These are phyloP conservation scores for Silurus asotus DNA, from an alignment of 2,113 vertebrate genomes.

Conservation along the genomic window DNA sequence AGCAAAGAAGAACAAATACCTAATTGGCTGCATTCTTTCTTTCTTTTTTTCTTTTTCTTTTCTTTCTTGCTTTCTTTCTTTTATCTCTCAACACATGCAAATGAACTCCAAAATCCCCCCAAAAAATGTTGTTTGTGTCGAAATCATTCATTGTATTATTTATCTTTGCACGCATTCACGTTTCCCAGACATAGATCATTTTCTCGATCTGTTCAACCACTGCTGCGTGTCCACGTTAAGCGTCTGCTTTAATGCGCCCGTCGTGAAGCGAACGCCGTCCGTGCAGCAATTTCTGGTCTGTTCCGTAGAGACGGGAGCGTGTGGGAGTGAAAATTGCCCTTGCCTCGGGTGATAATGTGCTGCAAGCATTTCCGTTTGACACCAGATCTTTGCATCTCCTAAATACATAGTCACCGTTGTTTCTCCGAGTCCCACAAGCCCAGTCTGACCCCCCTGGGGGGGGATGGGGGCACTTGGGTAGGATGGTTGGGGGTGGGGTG, in stretches of 20 bases:
- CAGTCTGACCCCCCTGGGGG: constrained; percentile 32
- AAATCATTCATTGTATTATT: neutral
- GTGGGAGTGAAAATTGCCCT: constrained; percentile 55
- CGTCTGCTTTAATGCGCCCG: neutral
- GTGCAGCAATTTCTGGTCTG: constrained; percentile 17
- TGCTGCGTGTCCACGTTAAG: neutral
- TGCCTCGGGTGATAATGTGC: constrained; percentile 54
- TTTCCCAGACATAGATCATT: neutral
- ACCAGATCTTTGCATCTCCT: neutral
- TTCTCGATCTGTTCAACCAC: neutral
- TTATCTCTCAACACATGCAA: neutral
- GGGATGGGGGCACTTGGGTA: no score
- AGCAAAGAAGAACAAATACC: neutral
- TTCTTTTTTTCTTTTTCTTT: neutral
- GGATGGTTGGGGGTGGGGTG: no score
- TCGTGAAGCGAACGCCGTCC: neutral
- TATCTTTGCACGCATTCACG: neutral
- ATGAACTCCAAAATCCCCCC: neutral
- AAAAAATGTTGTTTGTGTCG: neutral
- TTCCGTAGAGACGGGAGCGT: constrained; percentile 44
- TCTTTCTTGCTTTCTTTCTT: neutral
- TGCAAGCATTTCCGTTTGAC: constrained; percentile 51
- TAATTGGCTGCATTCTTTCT: neutral
- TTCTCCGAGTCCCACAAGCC: constrained; percentile 27
- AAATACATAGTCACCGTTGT: constrained; percentile 20